phyloP scores from a whole-genome alignment of 2,797 vertebrate genomes.

The Xyrichtys novacula region DNA sequence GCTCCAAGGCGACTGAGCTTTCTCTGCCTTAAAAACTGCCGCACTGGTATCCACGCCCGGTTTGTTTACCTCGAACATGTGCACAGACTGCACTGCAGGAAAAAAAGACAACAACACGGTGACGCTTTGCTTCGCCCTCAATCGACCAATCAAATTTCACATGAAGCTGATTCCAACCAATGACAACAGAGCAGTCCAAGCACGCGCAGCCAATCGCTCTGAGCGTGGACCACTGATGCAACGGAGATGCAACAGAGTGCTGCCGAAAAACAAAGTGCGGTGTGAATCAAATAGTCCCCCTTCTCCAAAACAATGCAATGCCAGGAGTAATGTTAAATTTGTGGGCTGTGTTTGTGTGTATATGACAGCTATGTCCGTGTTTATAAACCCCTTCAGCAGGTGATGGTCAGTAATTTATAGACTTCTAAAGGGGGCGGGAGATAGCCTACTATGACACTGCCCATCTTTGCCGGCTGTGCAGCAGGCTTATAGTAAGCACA shows the following conservation, averaged over 20 bases:
- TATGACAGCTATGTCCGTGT: too few relatives aligned
- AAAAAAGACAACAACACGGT: conserved; percentile 56
- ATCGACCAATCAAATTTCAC: conserved; percentile 79
- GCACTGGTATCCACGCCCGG: conserved; percentile 61
- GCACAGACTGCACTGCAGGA: conserved; percentile 74
- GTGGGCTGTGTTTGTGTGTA: not conserved
- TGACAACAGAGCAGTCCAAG: conserved; percentile 49
- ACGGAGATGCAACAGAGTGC: conserved; percentile 84
- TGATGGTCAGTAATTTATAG: not conserved
- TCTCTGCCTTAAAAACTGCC: conserved; percentile 27
- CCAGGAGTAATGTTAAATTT: conserved; percentile 1
- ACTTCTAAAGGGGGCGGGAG: not conserved
- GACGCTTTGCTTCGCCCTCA: conserved; percentile 69
- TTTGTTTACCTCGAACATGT: conserved; percentile 89
- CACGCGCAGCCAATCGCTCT: conserved; percentile 74
- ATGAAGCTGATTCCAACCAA: conserved; percentile 70
- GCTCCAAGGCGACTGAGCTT: conserved; percentile 12
- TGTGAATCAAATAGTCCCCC: conserved; percentile 79
- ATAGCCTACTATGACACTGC: not conserved
- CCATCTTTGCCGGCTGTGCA: conserved; percentile 1
- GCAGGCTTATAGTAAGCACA: too few relatives aligned
- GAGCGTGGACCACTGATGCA: conserved; percentile 85
- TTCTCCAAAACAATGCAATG: conserved; percentile 55
- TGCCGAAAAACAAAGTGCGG: conserved; percentile 75
- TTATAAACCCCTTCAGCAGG: not conserved